phyloP scores from a whole-genome alignment of 2,888 invertebrate species.

The Tanytarsus gracilentus region DNA sequence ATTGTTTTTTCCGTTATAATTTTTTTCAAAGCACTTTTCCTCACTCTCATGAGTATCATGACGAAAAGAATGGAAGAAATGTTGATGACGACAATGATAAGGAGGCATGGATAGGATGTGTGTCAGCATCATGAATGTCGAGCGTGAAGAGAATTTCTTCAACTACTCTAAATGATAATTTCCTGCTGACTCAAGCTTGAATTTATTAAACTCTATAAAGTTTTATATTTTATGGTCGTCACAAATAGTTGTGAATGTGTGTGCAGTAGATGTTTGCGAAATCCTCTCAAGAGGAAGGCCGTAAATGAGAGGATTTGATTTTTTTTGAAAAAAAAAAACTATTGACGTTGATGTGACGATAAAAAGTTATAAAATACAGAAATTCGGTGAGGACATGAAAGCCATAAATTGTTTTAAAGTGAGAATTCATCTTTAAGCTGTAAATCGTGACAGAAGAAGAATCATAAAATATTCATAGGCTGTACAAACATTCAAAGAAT shows the following conservation, averaged over 20 bases:
- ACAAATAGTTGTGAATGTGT: too few relatives aligned
- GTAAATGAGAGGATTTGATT: not conserved
- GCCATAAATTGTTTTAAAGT: too few relatives aligned
- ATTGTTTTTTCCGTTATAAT: not conserved
- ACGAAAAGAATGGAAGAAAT: too few relatives aligned
- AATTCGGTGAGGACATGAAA: not conserved
- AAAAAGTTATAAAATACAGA: not conserved
- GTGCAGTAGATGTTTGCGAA: too few relatives aligned
- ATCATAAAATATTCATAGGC: too few relatives aligned
- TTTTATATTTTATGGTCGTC: not conserved
- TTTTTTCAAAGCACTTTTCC: not conserved
- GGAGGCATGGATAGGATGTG: not conserved
- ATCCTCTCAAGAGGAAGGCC: not conserved
- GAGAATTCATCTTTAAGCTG: too few relatives aligned
- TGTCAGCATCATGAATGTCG: not conserved
- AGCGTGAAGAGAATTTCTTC: not conserved
- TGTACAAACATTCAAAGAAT: too few relatives aligned
- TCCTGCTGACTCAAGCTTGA: not conserved
- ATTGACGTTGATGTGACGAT: not conserved
- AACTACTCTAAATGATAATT: slow-evolving; percentile 17
- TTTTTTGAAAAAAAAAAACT: not conserved
- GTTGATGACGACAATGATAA: too few relatives aligned
- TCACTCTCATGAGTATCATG: not conserved
- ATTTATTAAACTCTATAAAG: not conserved
- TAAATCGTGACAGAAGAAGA: too few relatives aligned